These are phyloP conservation scores for Oeneis ivallda DNA, from an alignment of 2,888 invertebrate species.

Conservation along the genomic window DNA sequence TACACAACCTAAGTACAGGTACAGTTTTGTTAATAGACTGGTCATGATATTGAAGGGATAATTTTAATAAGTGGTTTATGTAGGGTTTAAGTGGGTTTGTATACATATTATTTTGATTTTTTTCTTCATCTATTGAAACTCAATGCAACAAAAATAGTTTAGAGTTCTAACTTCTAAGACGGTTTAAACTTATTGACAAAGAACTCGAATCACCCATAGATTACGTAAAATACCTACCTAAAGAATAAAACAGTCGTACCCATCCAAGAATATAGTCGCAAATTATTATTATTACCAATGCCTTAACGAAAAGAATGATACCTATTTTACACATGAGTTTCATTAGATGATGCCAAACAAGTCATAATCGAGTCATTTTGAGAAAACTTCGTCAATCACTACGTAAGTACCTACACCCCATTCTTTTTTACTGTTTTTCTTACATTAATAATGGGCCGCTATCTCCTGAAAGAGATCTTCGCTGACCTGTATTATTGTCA, in stretches of 20 bases:
- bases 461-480: slow-evolving; percentile 76
- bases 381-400: slow-evolving; percentile 56
- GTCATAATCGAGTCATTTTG: slow-evolving; percentile 42
- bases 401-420: slow-evolving; percentile 49
- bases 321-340: slow-evolving; percentile 38
- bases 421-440: slow-evolving; percentile 77
- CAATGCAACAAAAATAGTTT: too few species aligned
- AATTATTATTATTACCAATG: slow-evolving; percentile 15
- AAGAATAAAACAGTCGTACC: slow-evolving; percentile 20
- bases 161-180: too few species aligned
- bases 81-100: too few species aligned
- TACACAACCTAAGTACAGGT: too few species aligned
- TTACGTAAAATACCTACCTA: slow-evolving; percentile 2
- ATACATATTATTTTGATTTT: too few species aligned
- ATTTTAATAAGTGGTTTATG: too few species aligned
- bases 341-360: slow-evolving; percentile 41
- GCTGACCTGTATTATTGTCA: slow-evolving; percentile 83
- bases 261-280: background rate
- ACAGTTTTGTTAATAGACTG: too few species aligned
- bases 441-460: slow-evolving; percentile 76
- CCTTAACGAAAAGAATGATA: slow-evolving; percentile 30
- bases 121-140: too few species aligned
- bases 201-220: background rate
- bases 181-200: too few species aligned
- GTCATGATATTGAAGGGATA: too few species aligned